phyloP scores from a whole-genome alignment of 2,888 invertebrate genomes.

The Drosophila meridionalis region DNA sequence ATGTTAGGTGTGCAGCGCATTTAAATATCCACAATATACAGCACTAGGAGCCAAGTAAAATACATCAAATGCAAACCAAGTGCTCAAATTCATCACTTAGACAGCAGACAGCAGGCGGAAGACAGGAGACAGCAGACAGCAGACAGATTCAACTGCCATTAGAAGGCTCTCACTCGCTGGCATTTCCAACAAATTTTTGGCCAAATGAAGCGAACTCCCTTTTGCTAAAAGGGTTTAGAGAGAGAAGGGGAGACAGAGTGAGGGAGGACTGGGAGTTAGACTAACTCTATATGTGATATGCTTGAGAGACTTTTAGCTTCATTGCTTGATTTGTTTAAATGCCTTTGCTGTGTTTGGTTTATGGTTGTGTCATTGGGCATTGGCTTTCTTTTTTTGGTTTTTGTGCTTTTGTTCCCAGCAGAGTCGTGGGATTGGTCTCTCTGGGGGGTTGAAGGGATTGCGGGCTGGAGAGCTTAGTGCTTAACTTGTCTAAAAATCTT shows the following conservation, averaged over 20 bases:
- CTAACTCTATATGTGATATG: conserved; percentile 61
- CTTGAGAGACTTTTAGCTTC: conserved; percentile 76
- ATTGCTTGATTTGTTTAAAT: conserved; percentile 81
- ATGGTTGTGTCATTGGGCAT: conserved; percentile 70
- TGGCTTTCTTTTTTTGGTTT: conserved; percentile 28
- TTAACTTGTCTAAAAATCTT: conserved; percentile 71
- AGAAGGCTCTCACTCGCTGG: conserved; percentile 21
- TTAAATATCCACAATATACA: conserved; percentile 21
- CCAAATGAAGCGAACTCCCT: conserved; percentile 68
- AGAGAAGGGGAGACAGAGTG: neutral
- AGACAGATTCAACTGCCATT: conserved; percentile 7
- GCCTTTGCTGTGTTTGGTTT: conserved; percentile 80
- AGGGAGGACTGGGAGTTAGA: neutral
- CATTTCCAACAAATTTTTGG: conserved; percentile 63
- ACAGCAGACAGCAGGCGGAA: conserved; percentile 33
- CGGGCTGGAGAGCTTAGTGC: conserved; percentile 50
- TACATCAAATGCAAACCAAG: conserved; percentile 34
- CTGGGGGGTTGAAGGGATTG: conserved; percentile 42
- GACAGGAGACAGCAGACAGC: conserved; percentile 37
- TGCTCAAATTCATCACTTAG: conserved; percentile 71
- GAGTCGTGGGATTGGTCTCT: conserved; percentile 2
- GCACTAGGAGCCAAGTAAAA: conserved; percentile 20
- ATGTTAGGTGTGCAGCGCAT: conserved; percentile 15
- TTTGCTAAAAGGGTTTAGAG: conserved; percentile 21
- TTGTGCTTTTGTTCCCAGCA: conserved; percentile 14